These are phyloP conservation scores for Toxostoma redivivum DNA, from an alignment of 2,113 vertebrate species.

Conservation along the genomic window DNA sequence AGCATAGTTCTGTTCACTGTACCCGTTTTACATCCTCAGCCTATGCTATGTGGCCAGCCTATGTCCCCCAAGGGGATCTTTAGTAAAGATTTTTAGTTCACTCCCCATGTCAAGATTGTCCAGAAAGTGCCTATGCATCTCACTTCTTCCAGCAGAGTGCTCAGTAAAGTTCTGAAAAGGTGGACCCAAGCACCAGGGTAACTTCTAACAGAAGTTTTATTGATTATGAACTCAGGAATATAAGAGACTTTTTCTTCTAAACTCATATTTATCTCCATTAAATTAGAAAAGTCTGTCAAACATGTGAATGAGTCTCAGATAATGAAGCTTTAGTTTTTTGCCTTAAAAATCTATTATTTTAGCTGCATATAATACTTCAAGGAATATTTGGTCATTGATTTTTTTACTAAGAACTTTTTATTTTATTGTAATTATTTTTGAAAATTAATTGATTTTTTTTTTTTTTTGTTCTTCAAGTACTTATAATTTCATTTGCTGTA, in stretches of 20 bases:
- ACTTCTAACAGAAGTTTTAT: neutral
- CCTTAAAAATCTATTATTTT: neutral
- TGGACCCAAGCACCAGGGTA: neutral
- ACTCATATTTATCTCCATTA: neutral
- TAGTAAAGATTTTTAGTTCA: neutral
- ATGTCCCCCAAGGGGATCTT: neutral
- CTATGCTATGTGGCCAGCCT: neutral
- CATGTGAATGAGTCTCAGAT: neutral
- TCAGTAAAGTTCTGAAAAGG: neutral
- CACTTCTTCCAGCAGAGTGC: neutral
- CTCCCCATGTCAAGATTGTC: fast-evolving
- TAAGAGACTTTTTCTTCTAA: neutral
- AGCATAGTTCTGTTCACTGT: neutral
- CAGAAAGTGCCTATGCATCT: neutral
- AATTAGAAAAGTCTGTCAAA: neutral
- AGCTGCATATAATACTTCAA: neutral
- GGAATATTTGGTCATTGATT: neutral
- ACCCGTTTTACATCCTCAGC: neutral
- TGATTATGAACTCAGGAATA: neutral
- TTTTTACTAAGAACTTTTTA: neutral
- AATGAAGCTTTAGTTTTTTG: neutral
- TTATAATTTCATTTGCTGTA: neutral
- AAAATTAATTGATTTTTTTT: neutral
- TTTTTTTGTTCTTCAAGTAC: neutral
- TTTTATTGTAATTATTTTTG: neutral